phyloP scores from a whole-genome alignment of 2,888 invertebrate genomes.

The Poecilus cupreus region DNA sequence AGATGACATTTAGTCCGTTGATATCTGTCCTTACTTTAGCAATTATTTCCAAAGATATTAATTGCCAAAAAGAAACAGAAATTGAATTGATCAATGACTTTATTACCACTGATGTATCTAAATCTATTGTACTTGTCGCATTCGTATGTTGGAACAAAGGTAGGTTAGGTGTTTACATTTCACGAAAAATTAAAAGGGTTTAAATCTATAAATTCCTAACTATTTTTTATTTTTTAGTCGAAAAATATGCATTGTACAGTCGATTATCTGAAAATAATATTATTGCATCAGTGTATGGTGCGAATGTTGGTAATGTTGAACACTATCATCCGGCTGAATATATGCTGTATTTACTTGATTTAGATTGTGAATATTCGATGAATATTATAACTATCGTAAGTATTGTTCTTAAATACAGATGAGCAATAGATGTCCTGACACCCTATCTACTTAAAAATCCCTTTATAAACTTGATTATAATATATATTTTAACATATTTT shows the following conservation, averaged over 20 bases:
- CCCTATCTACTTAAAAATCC: neutral
- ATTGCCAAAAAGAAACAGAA: neutral
- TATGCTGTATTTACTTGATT: constrained; percentile 18
- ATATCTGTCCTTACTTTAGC: constrained; percentile 4
- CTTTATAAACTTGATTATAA: neutral
- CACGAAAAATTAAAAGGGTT: too few species aligned
- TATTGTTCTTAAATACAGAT: neutral
- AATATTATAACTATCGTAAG: constrained; percentile 22
- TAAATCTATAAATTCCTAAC: neutral
- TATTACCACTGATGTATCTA: neutral
- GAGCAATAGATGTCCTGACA: neutral
- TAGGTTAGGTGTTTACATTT: too few species aligned
- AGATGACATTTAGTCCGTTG: constrained; percentile 6
- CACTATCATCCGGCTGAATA: neutral
- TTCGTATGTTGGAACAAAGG: constrained; percentile 65
- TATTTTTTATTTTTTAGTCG: constrained; percentile 1
- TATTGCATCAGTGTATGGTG: constrained; percentile 8
- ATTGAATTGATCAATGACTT: constrained; percentile 27
- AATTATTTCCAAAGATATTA: neutral
- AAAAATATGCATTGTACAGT: constrained; percentile 22
- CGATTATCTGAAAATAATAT: constrained; percentile 12
- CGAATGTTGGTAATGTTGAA: neutral
- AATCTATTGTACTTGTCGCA: constrained; percentile 13
- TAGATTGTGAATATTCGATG: neutral
- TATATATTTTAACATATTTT: neutral